A percentile compares a stretch with the other conserved stretches of the same genome.
Evolutionary conservation across 2,797 vertebrate genomes (phyloP).

Genomic region (Chromis chromis): DNA sequence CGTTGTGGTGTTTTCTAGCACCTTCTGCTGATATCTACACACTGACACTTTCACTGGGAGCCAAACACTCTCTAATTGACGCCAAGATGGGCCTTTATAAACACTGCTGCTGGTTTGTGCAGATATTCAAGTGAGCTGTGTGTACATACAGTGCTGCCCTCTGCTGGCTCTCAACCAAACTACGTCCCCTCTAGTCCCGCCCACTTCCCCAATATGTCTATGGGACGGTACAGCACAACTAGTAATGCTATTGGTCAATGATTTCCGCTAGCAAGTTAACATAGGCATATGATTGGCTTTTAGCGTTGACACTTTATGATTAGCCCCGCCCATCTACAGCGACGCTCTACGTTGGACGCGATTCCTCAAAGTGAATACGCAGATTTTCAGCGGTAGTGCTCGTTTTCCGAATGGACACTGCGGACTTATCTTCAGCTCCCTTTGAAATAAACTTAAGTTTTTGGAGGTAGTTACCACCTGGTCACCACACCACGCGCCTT

Average conservation of each 20-base stretch:
- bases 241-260: constrained; percentile 50
- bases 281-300: constrained; percentile 50
- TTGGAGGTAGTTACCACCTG: not conserved
- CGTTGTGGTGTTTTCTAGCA: constrained; percentile 5
- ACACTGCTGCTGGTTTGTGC: constrained; percentile 15
- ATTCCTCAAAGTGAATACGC: constrained; percentile 62
- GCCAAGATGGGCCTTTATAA: constrained; percentile 47
- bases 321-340: constrained; percentile 1
- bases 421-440: not conserved
- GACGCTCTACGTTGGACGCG: not conserved
- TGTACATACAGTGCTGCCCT: constrained; percentile 44
- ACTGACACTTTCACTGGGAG: not conserved
- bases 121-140: not conserved
- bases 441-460: constrained; percentile 30
- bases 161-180: constrained; percentile 27
- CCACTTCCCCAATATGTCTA: not conserved
- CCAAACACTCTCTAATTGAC: constrained; percentile 16
- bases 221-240: not conserved
- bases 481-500: constrained; percentile 3
- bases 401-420: not conserved
- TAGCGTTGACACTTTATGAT: not conserved
- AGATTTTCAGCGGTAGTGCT: not conserved
- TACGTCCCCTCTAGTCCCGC: not conserved
- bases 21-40: not conserved
- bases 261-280: rapidly evolving